Conservation (phyloP, 2,113 vertebrate species). For the Conger conger region DNA sequence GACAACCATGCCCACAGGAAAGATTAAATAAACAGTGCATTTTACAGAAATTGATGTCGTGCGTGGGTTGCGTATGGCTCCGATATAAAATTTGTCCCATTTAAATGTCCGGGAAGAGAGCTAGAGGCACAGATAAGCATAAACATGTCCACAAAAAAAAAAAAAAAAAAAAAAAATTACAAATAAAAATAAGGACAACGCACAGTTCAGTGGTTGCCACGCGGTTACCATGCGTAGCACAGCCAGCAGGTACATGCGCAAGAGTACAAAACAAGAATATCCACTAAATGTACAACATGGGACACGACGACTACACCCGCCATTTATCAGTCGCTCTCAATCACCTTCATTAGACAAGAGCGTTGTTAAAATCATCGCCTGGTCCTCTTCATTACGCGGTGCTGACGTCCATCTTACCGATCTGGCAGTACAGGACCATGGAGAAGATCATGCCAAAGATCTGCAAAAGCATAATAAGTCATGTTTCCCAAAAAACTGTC, state of each 20-base stretch:
- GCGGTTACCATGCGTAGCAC: no score
- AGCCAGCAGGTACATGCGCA: neutral
- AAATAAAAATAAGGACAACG: no score
- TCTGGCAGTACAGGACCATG: conserved; percentile 29
- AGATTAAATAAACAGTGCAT: neutral
- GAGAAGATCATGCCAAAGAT: conserved; percentile 19
- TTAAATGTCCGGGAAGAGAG: neutral
- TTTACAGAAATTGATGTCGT: neutral
- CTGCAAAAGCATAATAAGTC: neutral
- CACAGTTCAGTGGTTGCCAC: neutral
- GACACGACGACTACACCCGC: neutral
- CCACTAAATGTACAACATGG: neutral
- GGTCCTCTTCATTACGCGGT: neutral
- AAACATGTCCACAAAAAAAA: no score
- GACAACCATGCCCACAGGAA: neutral
- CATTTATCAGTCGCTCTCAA: neutral
- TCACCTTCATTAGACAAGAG: neutral
- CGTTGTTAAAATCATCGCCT: neutral
- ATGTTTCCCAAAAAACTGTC: neutral
- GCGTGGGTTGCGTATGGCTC: neutral
- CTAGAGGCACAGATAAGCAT: neutral
- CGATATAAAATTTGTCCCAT: neutral
- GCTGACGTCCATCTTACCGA: neutral
- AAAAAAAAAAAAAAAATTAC: no score
- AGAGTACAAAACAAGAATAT: neutral